These are phyloP conservation scores for Rattus norvegicus DNA, from an alignment of 2,113 vertebrate genomes.

Conservation along the genomic window GRCr8 NC_086032.1:32025001-32025500, in stretches of 20 bases:
- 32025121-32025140: not conserved
- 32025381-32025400: not conserved
- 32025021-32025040: not conserved
- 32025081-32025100: not conserved
- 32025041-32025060: slow-evolving; percentile 25
- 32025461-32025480: too few relatives aligned
- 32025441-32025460: too few relatives aligned
- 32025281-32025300: not conserved
- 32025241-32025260: not conserved
- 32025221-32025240: not conserved
- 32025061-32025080: not conserved
- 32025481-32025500: too few relatives aligned
- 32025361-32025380: not conserved
- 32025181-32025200: not conserved
- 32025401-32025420: slow-evolving; percentile 8
- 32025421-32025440: not conserved
- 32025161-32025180: not conserved
- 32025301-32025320: not conserved
- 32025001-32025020: slow-evolving; percentile 23
- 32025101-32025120: not conserved
- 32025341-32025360: not conserved
- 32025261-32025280: not conserved
- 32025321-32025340: not conserved
- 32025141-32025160: not conserved
- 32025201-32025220: not conserved